phyloP scores from a whole-genome alignment of 2,888 invertebrate genomes.

The Atethmia centrago region DNA sequence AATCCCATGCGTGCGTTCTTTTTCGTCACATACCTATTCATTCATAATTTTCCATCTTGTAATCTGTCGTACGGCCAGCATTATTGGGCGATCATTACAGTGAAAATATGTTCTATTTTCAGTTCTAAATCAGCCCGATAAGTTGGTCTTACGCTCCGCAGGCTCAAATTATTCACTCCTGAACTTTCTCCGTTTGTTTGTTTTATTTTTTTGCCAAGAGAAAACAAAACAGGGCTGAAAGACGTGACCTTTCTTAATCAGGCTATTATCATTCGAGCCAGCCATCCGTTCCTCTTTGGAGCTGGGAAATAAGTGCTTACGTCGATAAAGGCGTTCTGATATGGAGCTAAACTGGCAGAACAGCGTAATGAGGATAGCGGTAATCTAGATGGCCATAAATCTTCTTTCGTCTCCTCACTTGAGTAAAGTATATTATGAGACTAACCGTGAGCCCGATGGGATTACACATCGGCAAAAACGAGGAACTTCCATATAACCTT shows the following conservation, averaged over 20 bases:
- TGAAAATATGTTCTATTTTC: not conserved
- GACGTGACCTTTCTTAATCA: constrained; percentile 86
- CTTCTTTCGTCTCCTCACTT: constrained; percentile 68
- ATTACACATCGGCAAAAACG: not conserved
- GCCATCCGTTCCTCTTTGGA: constrained; percentile 66
- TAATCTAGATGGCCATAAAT: constrained; percentile 85
- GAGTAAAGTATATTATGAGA: constrained; percentile 18
- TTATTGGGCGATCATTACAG: not conserved
- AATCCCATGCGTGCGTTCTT: not conserved
- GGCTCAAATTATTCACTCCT: constrained; percentile 38
- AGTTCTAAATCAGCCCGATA: not conserved
- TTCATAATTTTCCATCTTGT: not conserved
- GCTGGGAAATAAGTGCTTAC: constrained; percentile 64
- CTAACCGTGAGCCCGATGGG: not conserved
- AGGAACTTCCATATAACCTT: not conserved
- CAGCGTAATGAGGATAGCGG: constrained; percentile 68
- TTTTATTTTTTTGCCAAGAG: constrained; percentile 61
- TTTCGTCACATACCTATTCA: not conserved
- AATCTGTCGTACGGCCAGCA: not conserved
- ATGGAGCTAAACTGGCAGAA: constrained; percentile 64
- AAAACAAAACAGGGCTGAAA: constrained; percentile 71
- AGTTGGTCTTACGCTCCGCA: not conserved
- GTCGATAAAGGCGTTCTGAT: constrained; percentile 74
- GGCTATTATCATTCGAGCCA: constrained; percentile 84
- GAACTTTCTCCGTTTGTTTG: constrained; percentile 61